Evolutionary conservation across 2,113 vertebrate genomes (phyloP).

Genomic region (Malurus melanocephalus): DNA sequence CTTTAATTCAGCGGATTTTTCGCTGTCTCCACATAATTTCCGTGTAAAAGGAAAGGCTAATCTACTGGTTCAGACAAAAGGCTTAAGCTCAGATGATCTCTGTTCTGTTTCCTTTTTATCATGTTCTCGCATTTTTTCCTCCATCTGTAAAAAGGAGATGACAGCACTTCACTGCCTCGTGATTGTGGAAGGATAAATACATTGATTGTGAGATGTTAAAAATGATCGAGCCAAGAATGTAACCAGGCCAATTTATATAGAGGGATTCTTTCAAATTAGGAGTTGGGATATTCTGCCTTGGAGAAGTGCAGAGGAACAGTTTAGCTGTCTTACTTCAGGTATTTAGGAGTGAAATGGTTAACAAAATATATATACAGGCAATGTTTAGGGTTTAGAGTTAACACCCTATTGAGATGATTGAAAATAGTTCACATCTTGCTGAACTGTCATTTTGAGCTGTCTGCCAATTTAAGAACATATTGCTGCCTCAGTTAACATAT

Average conservation of each 20-base stretch:
- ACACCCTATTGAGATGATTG: constrained; percentile 64
- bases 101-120: constrained; percentile 22
- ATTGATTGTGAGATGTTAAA: background rate
- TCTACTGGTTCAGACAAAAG: constrained; percentile 45
- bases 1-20: constrained; percentile 41
- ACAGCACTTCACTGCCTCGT: constrained; percentile 4
- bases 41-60: constrained; percentile 1
- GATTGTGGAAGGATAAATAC: constrained; percentile 17
- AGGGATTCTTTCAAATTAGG: background rate
- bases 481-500: constrained; percentile 65
- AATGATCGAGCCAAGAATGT: background rate
- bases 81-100: constrained; percentile 25
- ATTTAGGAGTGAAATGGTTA: constrained; percentile 39
- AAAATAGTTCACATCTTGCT: constrained; percentile 65
- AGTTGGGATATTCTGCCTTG: background rate
- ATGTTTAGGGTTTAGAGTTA: constrained; percentile 56
- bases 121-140: background rate
- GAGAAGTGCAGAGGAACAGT: background rate
- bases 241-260: background rate
- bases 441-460: constrained; percentile 62
- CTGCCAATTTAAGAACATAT: constrained; percentile 69
- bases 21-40: constrained; percentile 7
- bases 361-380: constrained; percentile 32
- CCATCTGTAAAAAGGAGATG: constrained; percentile 17
- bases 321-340: background rate